These are phyloP conservation scores for Drosophila tropicalis DNA, from an alignment of 1,140 invertebrate genomes.

Conservation along the genomic window DNA sequence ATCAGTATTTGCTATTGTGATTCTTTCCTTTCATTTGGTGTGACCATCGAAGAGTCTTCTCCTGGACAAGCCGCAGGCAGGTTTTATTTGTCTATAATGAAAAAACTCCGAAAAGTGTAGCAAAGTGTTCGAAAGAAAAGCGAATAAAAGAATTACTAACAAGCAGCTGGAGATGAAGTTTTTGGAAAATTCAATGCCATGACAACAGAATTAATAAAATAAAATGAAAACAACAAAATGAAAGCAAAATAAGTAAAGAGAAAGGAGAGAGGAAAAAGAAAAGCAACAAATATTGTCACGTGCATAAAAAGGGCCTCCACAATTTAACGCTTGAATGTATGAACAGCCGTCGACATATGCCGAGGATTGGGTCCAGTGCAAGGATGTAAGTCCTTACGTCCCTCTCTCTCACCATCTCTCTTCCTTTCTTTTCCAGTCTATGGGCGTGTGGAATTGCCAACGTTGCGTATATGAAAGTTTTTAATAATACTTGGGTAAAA, in stretches of 20 bases:
- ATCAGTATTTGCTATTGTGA: too few species aligned
- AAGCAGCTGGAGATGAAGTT: slow-evolving; percentile 3
- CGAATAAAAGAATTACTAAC: slow-evolving; percentile 30
- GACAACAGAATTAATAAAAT: slow-evolving; percentile 71
- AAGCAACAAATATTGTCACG: slow-evolving; percentile 66
- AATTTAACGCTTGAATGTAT: slow-evolving; percentile 72
- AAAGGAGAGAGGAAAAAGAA: slow-evolving; percentile 16
- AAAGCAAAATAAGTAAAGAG: slow-evolving; percentile 25
- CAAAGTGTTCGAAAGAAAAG: slow-evolving; percentile 43
- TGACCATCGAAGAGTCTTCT: not conserved
- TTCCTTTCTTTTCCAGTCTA: slow-evolving; percentile 21
- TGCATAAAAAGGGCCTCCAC: slow-evolving; percentile 68
- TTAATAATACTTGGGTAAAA: slow-evolving; percentile 78
- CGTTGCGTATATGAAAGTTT: slow-evolving; percentile 76
- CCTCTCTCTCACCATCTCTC: not conserved
- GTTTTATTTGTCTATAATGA: not conserved
- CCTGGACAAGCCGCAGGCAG: not conserved
- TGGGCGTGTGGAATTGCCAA: slow-evolving; percentile 48
- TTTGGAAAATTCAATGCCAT: slow-evolving; percentile 52
- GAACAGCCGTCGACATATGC: slow-evolving; percentile 71
- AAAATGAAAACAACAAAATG: slow-evolving; percentile 32
- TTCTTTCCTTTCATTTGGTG: too few species aligned
- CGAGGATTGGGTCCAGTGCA: slow-evolving; percentile 15
- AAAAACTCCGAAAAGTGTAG: not conserved
- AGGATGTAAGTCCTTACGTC: not conserved